phyloP scores from a whole-genome alignment of 2,888 invertebrate species.

The Lycaena phlaeas region DNA sequence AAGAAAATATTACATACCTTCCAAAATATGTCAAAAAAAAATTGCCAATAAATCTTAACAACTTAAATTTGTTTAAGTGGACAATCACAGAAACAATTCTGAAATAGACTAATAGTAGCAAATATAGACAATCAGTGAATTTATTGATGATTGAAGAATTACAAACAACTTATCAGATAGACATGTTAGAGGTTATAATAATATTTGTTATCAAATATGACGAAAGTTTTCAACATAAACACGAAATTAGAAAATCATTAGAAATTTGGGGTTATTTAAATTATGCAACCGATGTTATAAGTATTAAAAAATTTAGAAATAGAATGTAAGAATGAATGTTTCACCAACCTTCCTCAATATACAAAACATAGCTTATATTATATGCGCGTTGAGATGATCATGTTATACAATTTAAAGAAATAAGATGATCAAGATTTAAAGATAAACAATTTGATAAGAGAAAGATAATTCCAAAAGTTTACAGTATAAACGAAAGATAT shows the following conservation, averaged over 20 bases:
- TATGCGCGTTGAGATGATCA: constrained; percentile 26
- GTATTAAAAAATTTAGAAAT: background rate
- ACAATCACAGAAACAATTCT: too few relatives aligned
- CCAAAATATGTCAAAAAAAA: too few relatives aligned
- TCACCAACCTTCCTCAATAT: constrained; percentile 53
- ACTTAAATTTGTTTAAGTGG: too few relatives aligned
- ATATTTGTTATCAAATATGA: constrained; percentile 5
- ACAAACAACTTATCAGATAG: background rate
- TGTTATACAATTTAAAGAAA: constrained; percentile 29
- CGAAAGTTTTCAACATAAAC: background rate
- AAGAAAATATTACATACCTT: too few relatives aligned
- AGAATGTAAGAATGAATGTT: constrained; percentile 8
- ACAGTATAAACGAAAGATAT: constrained; percentile 25
- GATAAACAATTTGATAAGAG: constrained; percentile 57
- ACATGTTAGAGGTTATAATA: constrained; percentile 5
- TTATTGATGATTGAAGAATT: too few relatives aligned
- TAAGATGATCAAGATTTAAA: constrained; percentile 43
- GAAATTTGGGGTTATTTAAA: background rate
- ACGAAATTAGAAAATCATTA: background rate
- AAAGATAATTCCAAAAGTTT: constrained; percentile 50
- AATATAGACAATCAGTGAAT: too few relatives aligned
- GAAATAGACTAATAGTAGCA: too few relatives aligned
- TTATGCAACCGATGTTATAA: background rate
- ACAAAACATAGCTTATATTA: constrained; percentile 50
- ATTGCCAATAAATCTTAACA: too few relatives aligned